Evolutionary conservation across 2,888 invertebrate genomes (phyloP).

Genomic region (Meghimatium bilineatum): DNA sequence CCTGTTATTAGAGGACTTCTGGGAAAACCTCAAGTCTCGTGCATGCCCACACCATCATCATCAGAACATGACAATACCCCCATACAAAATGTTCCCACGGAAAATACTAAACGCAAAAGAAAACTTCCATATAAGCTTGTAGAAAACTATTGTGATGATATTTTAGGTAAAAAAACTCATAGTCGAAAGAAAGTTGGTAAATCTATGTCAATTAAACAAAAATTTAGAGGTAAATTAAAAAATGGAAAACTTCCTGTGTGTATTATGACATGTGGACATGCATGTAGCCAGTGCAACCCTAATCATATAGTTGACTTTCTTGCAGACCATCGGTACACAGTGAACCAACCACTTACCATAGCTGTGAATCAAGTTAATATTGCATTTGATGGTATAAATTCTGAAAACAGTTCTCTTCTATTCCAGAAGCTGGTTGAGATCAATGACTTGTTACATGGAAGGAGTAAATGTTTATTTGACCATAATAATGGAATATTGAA

Average conservation of each 20-base stretch:
- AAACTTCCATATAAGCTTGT: background rate
- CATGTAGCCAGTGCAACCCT: slow-evolving; percentile 20
- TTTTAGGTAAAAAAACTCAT: background rate
- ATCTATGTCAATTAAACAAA: background rate
- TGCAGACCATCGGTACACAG: background rate
- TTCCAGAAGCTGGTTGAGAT: slow-evolving; percentile 13
- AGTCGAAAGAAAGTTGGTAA: no score
- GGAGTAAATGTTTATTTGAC: background rate
- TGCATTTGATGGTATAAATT: background rate
- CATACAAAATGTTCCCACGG: background rate
- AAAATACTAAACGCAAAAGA: background rate
- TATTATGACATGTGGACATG: slow-evolving; percentile 34
- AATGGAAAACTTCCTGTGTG: background rate
- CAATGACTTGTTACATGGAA: background rate
- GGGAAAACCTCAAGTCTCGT: background rate
- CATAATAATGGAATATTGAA: background rate
- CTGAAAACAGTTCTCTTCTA: background rate
- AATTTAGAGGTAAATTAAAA: no score
- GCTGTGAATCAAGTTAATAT: background rate
- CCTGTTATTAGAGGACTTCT: background rate
- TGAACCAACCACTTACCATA: background rate
- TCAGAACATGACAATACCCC: background rate
- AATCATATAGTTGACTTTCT: background rate
- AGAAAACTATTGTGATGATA: background rate
- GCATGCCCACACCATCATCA: background rate